These are phyloP conservation scores for Neocloeon triangulifer DNA, from an alignment of 1,140 invertebrate genomes.

Conservation along the genomic window DNA sequence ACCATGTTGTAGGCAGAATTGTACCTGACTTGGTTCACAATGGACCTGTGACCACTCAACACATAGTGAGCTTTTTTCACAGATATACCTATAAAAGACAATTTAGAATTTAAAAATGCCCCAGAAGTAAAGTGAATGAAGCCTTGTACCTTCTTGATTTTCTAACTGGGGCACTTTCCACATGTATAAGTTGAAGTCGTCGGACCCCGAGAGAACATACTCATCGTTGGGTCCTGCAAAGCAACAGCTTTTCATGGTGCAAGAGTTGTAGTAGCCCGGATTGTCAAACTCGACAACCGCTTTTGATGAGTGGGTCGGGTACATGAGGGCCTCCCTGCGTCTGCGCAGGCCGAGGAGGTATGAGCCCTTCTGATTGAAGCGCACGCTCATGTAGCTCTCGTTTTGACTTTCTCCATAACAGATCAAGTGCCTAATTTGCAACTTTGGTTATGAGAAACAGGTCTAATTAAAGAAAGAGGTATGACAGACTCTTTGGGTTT, in stretches of 20 bases:
- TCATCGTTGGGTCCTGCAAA: conserved; percentile 81
- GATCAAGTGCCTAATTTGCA: too few relatives aligned
- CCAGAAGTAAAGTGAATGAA: too few relatives aligned
- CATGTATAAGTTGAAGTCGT: conserved; percentile 88
- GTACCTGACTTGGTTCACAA: conserved; percentile 89
- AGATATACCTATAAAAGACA: conserved; percentile 21
- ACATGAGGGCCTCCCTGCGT: conserved; percentile 63
- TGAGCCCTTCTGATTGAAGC: conserved; percentile 60
- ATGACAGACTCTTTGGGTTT: conserved; percentile 53
- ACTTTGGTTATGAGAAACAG: too few relatives aligned
- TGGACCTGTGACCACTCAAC: conserved; percentile 73
- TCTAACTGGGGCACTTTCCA: conserved; percentile 60
- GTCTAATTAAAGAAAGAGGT: too few relatives aligned
- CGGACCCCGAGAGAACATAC: conserved; percentile 75
- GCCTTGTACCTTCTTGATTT: conserved; percentile 18
- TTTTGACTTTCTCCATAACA: too few relatives aligned
- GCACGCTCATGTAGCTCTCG: conserved; percentile 80
- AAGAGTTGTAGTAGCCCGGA: conserved; percentile 82
- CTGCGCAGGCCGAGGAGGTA: conserved; percentile 61
- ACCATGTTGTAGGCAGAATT: conserved; percentile 63
- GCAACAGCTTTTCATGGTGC: conserved; percentile 89
- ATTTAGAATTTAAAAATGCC: too few relatives aligned
- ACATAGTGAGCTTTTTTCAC: conserved; percentile 54
- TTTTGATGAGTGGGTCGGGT: conserved; percentile 35
- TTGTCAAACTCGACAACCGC: conserved; percentile 72